These are phyloP conservation scores for Melieria picta DNA, from an alignment of 2,888 invertebrate species.

Conservation along the genomic window DNA sequence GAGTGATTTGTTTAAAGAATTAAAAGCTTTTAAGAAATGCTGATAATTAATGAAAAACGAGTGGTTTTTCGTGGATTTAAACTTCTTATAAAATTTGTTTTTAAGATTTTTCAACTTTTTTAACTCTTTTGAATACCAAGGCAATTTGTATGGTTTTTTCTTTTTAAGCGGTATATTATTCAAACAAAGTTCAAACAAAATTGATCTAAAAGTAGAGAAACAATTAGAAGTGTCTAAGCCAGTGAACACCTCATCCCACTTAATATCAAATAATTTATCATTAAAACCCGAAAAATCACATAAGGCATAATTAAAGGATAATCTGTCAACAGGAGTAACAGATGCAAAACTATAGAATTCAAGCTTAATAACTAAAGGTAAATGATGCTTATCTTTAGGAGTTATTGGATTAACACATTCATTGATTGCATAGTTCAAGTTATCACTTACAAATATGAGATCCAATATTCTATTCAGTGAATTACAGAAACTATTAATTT, in stretches of 20 bases:
- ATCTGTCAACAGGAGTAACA: not conserved
- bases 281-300: not conserved
- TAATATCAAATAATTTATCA: not conserved
- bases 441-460: not conserved
- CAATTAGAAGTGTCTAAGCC: no score
- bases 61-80: not conserved
- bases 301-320: constrained; percentile 1
- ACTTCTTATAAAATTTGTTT: not conserved
- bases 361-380: not conserved
- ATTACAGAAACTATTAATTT: not conserved
- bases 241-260: no score
- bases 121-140: not conserved
- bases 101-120: not conserved
- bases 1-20: no score
- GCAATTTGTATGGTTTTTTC: not conserved
- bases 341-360: not conserved
- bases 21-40: no score
- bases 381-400: not conserved
- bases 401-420: not conserved
- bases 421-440: not conserved
- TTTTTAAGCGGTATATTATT: not conserved
- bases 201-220: no score
- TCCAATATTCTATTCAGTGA: not conserved
- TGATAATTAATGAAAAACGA: not conserved
- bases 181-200: no score